Base-by-base conservation (phyloP, 2,888 invertebrate species). In the Stenolophus ochropezus region DNA sequence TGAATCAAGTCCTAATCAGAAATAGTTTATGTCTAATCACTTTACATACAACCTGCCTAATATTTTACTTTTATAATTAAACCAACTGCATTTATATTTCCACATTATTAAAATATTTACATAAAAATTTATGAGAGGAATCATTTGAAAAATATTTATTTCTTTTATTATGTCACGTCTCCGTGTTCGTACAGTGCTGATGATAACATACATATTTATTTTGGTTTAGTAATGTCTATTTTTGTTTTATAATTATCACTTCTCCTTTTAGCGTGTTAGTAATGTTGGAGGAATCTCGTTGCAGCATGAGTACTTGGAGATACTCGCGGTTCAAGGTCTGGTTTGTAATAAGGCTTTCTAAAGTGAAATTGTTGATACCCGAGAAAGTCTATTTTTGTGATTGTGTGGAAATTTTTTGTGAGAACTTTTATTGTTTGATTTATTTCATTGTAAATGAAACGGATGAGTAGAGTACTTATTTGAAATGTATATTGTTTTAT, bases 341-440 rank as follows among this genome's bases (percentile, higher is more conserved):
- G 4, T 65, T 14, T 8, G 18, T n/a, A 69, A 11, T 20, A 20
- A 69, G 69, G 51, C 74, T 75, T 75, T 75, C 74, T 75, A 75
- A 75, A 75, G 74, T 75, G 74, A 75, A 75, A 75, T 75, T 75
- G 25, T 20, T 53, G 23, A 20, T 16, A 25, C 18, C 53, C 53
- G 69, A 42, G 69, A 69, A 53, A 53, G 51, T 75, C 27, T 25
- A 75, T 75, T 51, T 75, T 75, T 75, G 53, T 75, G 25, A 23
- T 51, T 27, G n/a, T 75, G 25, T n/a, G 47, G 23, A 74, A 11
- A 75, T 75, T 75, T 8, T 53, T 75, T 75, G 53, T 49, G 74
- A 25, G 73, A 71, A 73, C 21, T 71, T 18, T 71, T 73, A 42
- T 73, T 56, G 56, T 21, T 56, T 23, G 56, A 56, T 53, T 53